Evolutionary conservation across 1,140 invertebrate genomes (phyloP), one percentile per base, ranked within the genome.

Genomic region (Halesus radiatus): DNA sequence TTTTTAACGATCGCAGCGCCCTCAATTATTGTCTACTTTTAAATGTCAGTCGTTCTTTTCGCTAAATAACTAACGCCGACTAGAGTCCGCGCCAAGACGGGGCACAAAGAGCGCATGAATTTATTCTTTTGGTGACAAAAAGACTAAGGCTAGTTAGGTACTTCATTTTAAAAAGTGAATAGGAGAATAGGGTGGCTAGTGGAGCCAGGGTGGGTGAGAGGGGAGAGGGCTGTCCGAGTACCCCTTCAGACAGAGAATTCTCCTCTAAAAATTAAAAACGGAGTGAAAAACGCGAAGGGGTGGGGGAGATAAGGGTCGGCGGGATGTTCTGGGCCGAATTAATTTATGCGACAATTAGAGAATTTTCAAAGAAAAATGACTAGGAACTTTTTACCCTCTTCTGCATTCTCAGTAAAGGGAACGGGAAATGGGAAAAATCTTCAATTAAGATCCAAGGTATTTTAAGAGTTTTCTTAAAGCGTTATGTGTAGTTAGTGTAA

Each of bases 291-390:
- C 29, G 52, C 53, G 13, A 68, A 68, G 60, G 50, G 78, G 81
- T 45, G 52, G 78, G 78, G 20, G 72, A 74, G 78, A 82, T 78
- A 76, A 82, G 81, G 78, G 81, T 66, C 72, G 58, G 78, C 66
- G 54, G 58, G 66, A 74, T 74, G 80, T 23, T 53, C 62, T 23
- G 53, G 37, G 81, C 79, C 58, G 73, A 80, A 80, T 83, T 83
- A 83, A 83, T 83, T 83, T 83, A 83, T 83, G 82, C 82, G 82
- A 79, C 82, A 83, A 83, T 83, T 83, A 83, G 80, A 83, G 79
- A 79, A 83, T 79, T 73, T 66, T 64, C 29, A 29, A 54, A 78
- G 76, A 68, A 68, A 78, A 78, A 76, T 10, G 60, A 78, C 50
- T 56, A 37, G 20, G 45, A 79, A 81, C 68, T 52, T 72, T 72